Evolutionary conservation across 2,113 vertebrate species (phyloP).

Genomic region (Lutjanus erythropterus): DNA sequence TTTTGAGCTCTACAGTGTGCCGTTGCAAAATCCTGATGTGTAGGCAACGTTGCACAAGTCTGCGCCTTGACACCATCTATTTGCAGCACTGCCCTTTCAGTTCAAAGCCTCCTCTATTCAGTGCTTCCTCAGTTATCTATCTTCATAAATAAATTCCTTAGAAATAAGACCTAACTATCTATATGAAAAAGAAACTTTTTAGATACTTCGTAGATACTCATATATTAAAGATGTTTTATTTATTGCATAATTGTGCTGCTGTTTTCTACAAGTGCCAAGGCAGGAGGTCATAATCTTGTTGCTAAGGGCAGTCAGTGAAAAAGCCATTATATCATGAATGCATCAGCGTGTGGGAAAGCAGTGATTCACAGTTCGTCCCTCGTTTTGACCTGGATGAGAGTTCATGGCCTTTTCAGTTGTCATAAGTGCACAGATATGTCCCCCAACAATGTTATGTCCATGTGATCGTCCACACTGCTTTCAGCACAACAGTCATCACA

Average conservation of each 20-base stretch:
- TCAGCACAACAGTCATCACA: slow-evolving; percentile 42
- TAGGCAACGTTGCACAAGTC: slow-evolving; percentile 34
- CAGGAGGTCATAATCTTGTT: slow-evolving; percentile 9
- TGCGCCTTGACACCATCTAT: not conserved
- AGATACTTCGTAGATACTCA: not conserved
- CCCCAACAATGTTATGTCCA: slow-evolving; percentile 11
- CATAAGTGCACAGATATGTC: slow-evolving; percentile 25
- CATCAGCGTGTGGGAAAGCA: slow-evolving; percentile 41
- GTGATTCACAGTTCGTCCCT: slow-evolving; percentile 28
- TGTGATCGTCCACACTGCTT: slow-evolving; percentile 43
- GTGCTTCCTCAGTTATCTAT: not conserved
- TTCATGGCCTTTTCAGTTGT: slow-evolving; percentile 47
- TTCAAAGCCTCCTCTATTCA: slow-evolving; percentile 26
- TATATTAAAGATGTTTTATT: slow-evolving; percentile 4
- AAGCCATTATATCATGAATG: slow-evolving; percentile 1
- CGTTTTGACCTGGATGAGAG: slow-evolving; percentile 22
- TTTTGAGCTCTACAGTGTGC: slow-evolving; percentile 47
- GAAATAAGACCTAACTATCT: not conserved
- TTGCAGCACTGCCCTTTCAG: slow-evolving; percentile 31
- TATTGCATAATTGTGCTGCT: not conserved
- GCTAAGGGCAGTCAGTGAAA: slow-evolving; percentile 3
- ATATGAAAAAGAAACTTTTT: not conserved
- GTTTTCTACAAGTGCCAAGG: slow-evolving; percentile 8
- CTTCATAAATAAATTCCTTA: slow-evolving; percentile 16
- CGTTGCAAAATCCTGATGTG: slow-evolving; percentile 39